Base-by-base conservation (phyloP, 2,113 vertebrate species). In the Catharus fuscescens region DNA sequence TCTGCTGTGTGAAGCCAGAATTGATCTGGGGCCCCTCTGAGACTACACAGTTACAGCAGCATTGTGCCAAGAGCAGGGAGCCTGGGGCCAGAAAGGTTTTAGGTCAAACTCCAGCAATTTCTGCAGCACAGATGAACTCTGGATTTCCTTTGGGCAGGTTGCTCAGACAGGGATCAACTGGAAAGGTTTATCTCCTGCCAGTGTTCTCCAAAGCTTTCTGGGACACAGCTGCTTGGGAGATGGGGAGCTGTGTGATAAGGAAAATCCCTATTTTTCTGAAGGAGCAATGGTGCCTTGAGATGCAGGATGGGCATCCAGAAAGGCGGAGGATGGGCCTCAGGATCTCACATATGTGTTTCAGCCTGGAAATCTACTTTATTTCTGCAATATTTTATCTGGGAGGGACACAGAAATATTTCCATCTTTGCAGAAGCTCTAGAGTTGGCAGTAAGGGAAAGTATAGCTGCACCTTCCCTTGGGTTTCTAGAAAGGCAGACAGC, bases 401-500 rank as follows among this genome's bases (percentile, higher is more conserved):
- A 76, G 24, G 0, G 3, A 24, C 62, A 50, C 0, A 28, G 64
- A 73, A 71, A 20, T 52, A 31, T 18, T 78, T 18, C 52, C 56
- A 57, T 80, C 72, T 47, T 70, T 28, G 40, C 80, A 81, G 50
- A 56, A 34, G 36, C 15, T 29, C n/a, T 42, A 0, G 42, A 61
- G 48, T 3, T 96, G 86, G 62, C 85, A 92, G 14, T 9, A 44
- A 69, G 10, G 18, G 52, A 28, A 66, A 76, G 59, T n/a, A 66
- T 1, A 83, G 23, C 74, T 82, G 66, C 29, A 77, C 52, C 79
- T 90, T 88, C 76, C 52, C 64, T 32, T 26, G 56, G 47, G 56
- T 92, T 90, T 83, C 65, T 62, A 19, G 61, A 91, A 90, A 95
- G 23, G 42, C 70, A 93, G 69, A 47, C 66, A 86, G 70, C 57